Percentiles rank a stretch among this genome's conserved stretches.
These are phyloP conservation scores for Drosophila sordidula DNA, from an alignment of 2,888 invertebrate species.

Conservation along the genomic window DNA sequence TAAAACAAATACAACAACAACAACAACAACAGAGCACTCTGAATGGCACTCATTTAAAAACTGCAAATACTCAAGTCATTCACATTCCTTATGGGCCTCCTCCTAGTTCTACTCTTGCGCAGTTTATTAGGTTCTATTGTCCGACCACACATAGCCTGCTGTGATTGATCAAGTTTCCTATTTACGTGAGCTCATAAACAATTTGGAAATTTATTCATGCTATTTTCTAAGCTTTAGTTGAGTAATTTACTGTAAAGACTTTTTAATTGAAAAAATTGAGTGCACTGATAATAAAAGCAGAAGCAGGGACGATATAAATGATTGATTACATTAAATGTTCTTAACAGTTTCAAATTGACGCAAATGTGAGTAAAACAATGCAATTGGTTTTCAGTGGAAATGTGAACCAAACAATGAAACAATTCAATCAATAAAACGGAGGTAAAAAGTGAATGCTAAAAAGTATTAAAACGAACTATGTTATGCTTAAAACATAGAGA, in stretches of 20 bases:
- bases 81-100: constrained; percentile 16
- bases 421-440: too few species aligned
- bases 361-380: too few species aligned
- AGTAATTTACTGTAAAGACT: neutral
- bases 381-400: too few species aligned
- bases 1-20: constrained; percentile 26
- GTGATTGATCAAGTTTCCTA: constrained; percentile 2
- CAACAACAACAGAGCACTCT: constrained; percentile 11
- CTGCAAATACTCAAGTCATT: constrained; percentile 42
- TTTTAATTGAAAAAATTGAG: constrained; percentile 2
- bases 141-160: neutral
- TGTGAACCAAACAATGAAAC: too few species aligned
- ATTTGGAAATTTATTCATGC: neutral
- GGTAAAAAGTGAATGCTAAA: too few species aligned
- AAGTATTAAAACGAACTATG: neutral
- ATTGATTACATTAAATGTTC: too few species aligned
- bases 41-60: constrained; percentile 51
- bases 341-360: too few species aligned
- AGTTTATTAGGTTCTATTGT: constrained; percentile 46
- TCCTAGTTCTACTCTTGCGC: constrained; percentile 3
- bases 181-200: constrained; percentile 11
- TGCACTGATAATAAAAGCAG: neutral
- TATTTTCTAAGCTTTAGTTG: neutral
- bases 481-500: neutral
- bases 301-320: neutral